phyloP scores from a whole-genome alignment of 1,140 invertebrate genomes.

The Holcopasites calliopsidis region DNA sequence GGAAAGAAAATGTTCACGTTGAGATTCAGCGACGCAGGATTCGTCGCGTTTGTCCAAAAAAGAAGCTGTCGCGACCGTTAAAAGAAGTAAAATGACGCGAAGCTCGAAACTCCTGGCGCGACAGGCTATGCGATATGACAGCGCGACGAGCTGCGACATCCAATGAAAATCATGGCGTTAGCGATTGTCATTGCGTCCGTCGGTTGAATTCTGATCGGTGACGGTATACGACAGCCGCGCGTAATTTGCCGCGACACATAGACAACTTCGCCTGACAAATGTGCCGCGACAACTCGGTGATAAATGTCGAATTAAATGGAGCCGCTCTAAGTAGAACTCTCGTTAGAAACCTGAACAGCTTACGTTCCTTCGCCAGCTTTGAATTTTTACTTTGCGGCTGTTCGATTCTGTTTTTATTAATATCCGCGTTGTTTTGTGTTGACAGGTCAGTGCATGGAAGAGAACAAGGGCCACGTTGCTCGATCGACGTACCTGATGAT shows the following conservation, averaged over 20 bases:
- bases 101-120: neutral
- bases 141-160: constrained; percentile 31
- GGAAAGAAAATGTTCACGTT: neutral
- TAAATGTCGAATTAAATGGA: constrained; percentile 48
- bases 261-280: constrained; percentile 48
- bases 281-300: constrained; percentile 47
- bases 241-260: constrained; percentile 47
- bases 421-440: constrained; percentile 36
- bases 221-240: constrained; percentile 39
- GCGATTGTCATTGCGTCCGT: constrained; percentile 50
- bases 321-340: neutral
- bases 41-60: neutral
- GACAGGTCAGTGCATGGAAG: constrained; percentile 78
- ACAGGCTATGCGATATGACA: neutral
- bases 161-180: constrained; percentile 50
- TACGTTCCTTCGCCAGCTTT: neutral
- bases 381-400: neutral
- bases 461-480: constrained; percentile 65
- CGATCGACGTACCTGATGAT: constrained; percentile 72
- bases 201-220: constrained; percentile 44
- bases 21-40: neutral
- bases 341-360: neutral
- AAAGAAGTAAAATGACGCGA: neutral
- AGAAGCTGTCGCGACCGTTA: neutral
- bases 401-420: no score